phyloP scores from a whole-genome alignment of 1,140 invertebrate species.

The Halesus radiatus region DNA sequence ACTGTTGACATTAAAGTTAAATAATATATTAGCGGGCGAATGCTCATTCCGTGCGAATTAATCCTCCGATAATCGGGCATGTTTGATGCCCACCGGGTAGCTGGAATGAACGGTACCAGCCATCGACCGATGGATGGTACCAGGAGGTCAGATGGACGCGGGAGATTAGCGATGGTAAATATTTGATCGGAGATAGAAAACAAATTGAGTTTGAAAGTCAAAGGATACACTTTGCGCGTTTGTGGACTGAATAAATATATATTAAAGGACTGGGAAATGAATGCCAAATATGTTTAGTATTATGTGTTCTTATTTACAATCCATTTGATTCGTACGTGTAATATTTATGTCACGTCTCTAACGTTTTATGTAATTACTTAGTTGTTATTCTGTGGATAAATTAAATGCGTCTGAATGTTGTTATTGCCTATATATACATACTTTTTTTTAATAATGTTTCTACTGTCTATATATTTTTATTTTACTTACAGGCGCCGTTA shows the following conservation, averaged over 20 bases:
- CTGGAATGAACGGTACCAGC: background rate
- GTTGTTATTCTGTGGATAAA: no score
- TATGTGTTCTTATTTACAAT: no score
- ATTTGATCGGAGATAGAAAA: conserved; percentile 27
- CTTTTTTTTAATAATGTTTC: no score
- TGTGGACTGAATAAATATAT: background rate
- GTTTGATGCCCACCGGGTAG: conserved; percentile 35
- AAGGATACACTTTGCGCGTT: background rate
- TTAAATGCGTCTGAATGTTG: no score
- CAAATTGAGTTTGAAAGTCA: conserved; percentile 32
- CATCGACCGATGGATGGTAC: background rate
- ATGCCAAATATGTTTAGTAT: no score
- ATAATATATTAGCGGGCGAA: conserved; percentile 50
- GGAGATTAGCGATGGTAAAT: conserved; percentile 22
- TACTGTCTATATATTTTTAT: no score
- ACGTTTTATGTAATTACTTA: no score
- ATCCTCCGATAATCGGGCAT: conserved; percentile 43
- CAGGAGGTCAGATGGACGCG: conserved; percentile 27
- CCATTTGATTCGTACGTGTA: no score
- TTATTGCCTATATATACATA: no score
- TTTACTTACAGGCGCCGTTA: no score
- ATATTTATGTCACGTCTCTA: no score
- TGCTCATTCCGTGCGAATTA: conserved; percentile 43
- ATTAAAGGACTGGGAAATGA: background rate
- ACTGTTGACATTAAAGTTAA: conserved; percentile 56